Conservation (phyloP, 2,113 vertebrate genomes). For the Eulemur macaco region DNA sequence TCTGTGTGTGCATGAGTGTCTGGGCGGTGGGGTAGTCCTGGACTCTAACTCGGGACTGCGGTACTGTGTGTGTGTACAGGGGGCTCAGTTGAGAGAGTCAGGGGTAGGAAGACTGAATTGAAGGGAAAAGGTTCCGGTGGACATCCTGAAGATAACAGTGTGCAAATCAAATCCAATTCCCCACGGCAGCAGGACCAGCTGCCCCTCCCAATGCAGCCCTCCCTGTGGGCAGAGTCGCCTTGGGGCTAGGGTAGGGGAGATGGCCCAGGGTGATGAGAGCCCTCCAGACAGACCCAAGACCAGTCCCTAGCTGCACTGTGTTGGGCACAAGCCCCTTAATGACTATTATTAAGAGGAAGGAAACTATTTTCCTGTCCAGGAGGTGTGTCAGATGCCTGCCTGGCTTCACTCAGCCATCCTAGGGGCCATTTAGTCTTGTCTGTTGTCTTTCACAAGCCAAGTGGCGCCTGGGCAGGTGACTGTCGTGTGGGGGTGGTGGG, state of each 20-base stretch:
- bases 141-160: background rate
- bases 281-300: constrained; percentile 13
- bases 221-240: background rate
- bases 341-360: constrained; percentile 70
- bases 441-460: background rate
- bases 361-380: constrained; percentile 60
- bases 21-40: background rate
- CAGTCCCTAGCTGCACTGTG: background rate
- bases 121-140: background rate
- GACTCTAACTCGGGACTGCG: background rate
- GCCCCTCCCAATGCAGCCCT: background rate
- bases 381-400: constrained; percentile 60
- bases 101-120: background rate
- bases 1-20: background rate
- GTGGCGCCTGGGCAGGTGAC: constrained; percentile 44
- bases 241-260: background rate
- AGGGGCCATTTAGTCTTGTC: constrained; percentile 59
- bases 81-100: background rate
- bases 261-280: background rate
- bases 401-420: constrained; percentile 44
- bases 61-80: background rate
- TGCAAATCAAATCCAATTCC: background rate
- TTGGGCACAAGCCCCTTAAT: constrained; percentile 61
- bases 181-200: background rate
- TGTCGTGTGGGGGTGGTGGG: background rate